Evolutionary conservation across 2,113 vertebrate species (phyloP).

Genomic region (Bettongia penicillata): DNA sequence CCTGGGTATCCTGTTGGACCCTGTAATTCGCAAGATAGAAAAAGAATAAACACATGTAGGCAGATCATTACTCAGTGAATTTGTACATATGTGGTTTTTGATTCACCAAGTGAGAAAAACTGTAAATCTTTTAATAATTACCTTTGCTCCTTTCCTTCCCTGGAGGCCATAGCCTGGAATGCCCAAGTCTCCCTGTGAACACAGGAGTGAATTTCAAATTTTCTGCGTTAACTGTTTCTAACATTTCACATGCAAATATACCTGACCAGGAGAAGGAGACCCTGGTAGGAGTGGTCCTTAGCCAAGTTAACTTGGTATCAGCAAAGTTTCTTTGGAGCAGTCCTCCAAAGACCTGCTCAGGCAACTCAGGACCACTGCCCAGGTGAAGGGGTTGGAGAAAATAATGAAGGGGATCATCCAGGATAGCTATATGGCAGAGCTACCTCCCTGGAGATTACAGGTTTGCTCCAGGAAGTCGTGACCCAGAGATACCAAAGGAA

Average conservation of each 20-base stretch:
- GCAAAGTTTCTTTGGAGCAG: background rate
- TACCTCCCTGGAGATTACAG: slow-evolving; percentile 5
- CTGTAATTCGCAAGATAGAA: slow-evolving; percentile 78
- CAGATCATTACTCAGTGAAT: background rate
- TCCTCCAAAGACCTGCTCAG: background rate
- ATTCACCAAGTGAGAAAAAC: slow-evolving; percentile 10
- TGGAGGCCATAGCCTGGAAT: slow-evolving; percentile 67
- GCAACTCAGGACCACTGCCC: background rate
- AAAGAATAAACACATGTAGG: background rate
- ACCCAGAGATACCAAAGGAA: background rate
- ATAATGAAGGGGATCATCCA: background rate
- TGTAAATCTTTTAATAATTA: slow-evolving; percentile 64
- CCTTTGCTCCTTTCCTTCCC: slow-evolving; percentile 81
- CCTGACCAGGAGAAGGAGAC: background rate
- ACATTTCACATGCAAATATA: background rate
- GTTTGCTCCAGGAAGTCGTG: slow-evolving; percentile 12
- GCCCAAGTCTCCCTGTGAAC: slow-evolving; percentile 80
- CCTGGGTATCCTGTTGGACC: slow-evolving; percentile 89
- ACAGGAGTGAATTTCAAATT: slow-evolving; percentile 59
- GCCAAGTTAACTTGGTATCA: background rate
- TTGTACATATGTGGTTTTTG: slow-evolving; percentile 1
- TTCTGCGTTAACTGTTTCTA: background rate
- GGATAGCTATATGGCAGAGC: background rate
- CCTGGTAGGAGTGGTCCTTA: background rate
- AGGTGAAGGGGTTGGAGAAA: background rate